phyloP scores from a whole-genome alignment of 2,888 invertebrate genomes.

The Blera fallax region DNA sequence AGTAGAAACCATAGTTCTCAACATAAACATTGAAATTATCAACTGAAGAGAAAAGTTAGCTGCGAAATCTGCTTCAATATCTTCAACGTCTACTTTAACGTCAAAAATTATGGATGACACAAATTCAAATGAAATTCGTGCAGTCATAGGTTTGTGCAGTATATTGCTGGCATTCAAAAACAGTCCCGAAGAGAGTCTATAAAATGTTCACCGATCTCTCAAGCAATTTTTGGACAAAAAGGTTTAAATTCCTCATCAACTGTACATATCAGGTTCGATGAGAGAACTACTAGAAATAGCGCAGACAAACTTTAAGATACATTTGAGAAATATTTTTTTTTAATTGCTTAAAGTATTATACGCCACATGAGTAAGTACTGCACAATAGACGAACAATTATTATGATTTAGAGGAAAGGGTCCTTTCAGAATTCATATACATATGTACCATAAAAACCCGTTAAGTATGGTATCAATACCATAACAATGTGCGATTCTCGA shows the following conservation, averaged over 20 bases:
- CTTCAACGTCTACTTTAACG: too few species aligned
- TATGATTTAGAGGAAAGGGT: too few species aligned
- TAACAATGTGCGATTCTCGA: conserved; percentile 5
- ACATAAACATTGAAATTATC: too few species aligned
- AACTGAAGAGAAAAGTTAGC: too few species aligned
- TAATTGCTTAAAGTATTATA: conserved; percentile 21
- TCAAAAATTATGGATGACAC: too few species aligned
- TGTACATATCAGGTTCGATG: neutral
- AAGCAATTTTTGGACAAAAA: neutral
- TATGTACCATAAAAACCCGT: neutral
- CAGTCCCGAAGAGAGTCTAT: neutral
- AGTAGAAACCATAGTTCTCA: too few species aligned
- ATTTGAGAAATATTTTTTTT: conserved; percentile 14
- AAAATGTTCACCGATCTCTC: neutral
- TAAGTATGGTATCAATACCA: too few species aligned
- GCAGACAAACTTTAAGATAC: neutral
- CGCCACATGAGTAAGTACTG: conserved; percentile 19
- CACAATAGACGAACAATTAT: conserved; percentile 13
- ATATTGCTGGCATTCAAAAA: too few species aligned
- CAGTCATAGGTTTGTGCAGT: too few species aligned
- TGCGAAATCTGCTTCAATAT: too few species aligned
- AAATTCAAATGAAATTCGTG: too few species aligned
- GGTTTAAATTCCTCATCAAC: neutral
- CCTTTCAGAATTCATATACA: neutral
- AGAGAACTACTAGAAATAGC: neutral